These are phyloP conservation scores for Eurytoma adleriae DNA, from an alignment of 2,888 invertebrate genomes.

Conservation along the genomic window DNA sequence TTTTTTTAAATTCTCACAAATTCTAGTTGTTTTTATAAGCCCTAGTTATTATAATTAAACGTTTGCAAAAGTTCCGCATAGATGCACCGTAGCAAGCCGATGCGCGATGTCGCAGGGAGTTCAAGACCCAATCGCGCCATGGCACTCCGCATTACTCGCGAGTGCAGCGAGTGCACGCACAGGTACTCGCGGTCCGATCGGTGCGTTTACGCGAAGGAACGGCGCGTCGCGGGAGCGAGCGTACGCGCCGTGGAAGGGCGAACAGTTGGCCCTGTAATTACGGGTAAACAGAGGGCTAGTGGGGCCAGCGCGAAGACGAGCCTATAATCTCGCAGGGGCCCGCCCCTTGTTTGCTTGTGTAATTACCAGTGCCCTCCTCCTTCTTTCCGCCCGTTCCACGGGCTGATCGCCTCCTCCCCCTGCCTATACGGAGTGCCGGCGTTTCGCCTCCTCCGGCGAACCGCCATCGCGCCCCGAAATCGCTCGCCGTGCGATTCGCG, in stretches of 20 bases:
- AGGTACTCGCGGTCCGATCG: too few species aligned
- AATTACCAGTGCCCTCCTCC: conserved; percentile 66
- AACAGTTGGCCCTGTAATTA: conserved; percentile 72
- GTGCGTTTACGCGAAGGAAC: background rate
- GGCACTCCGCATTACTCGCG: too few species aligned
- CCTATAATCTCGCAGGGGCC: conserved; percentile 71
- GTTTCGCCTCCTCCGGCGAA: background rate
- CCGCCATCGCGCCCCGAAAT: too few species aligned
- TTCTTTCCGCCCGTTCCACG: conserved; percentile 59
- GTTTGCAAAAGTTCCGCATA: too few species aligned
- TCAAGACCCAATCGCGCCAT: too few species aligned
- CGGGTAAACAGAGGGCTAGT: conserved; percentile 66
- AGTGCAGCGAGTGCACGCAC: too few species aligned
- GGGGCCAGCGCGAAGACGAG: conserved; percentile 58
- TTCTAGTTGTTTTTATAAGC: too few species aligned
- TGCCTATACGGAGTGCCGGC: background rate
- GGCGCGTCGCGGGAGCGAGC: conserved; percentile 3
- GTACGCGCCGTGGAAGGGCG: background rate
- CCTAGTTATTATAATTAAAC: too few species aligned
- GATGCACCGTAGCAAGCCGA: too few species aligned
- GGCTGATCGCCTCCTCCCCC: background rate
- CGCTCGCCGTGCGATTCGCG: too few species aligned
- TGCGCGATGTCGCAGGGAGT: too few species aligned
- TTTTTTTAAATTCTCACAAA: too few species aligned
- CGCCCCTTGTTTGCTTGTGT: conserved; percentile 74